Conservation (phyloP, 2,888 invertebrate genomes). For the Callimorpha dominula region DNA sequence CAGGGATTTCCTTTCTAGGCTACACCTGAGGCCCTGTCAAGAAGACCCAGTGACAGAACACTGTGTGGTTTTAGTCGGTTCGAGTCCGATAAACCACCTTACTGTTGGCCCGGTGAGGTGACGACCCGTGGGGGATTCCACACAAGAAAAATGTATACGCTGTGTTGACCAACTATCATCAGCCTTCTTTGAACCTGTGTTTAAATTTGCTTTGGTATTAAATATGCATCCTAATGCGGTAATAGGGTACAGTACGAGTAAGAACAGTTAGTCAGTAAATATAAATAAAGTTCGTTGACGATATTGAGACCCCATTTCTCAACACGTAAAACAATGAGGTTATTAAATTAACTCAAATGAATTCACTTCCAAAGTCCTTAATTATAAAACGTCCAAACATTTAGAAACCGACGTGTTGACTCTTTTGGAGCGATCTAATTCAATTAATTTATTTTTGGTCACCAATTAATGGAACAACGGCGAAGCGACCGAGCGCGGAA, state of each 20-base stretch:
- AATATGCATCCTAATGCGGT: neutral
- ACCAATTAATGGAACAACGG: slow-evolving; percentile 82
- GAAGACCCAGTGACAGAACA: too few relatives aligned
- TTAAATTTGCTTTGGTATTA: too few relatives aligned
- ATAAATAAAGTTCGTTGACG: neutral
- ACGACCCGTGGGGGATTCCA: too few relatives aligned
- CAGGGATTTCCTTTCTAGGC: too few relatives aligned
- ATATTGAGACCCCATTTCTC: neutral
- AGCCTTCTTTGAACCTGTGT: too few relatives aligned
- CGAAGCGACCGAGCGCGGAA: slow-evolving; percentile 80
- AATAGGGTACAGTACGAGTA: neutral
- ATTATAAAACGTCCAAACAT: slow-evolving; percentile 76
- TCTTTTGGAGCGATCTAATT: slow-evolving; percentile 79
- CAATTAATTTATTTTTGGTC: slow-evolving; percentile 82
- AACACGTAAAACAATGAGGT: slow-evolving; percentile 58
- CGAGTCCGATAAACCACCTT: too few relatives aligned
- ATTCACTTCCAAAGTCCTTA: slow-evolving; percentile 65
- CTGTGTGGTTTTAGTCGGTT: too few relatives aligned
- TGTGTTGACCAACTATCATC: too few relatives aligned
- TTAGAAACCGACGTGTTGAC: slow-evolving; percentile 76
- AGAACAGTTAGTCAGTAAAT: neutral
- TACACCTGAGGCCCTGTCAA: too few relatives aligned
- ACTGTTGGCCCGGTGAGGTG: too few relatives aligned
- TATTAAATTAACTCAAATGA: slow-evolving; percentile 65
- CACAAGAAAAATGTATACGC: too few relatives aligned